Evolutionary conservation across 2,888 invertebrate genomes (phyloP), one percentile per base, ranked within the genome.

Genomic region (Drosophila infuscata): DNA sequence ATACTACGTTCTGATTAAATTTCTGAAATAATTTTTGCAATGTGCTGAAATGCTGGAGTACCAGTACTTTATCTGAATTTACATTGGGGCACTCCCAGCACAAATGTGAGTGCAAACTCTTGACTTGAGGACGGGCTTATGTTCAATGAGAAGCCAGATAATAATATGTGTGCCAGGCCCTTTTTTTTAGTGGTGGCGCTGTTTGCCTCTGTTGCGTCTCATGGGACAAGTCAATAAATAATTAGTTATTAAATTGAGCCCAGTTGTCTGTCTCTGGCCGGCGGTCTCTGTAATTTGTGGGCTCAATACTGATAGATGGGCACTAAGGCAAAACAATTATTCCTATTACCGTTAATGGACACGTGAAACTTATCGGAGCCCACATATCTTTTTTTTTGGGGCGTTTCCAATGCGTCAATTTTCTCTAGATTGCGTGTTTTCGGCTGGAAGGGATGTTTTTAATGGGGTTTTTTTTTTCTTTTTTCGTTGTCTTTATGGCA

Each of bases 161-260:
- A 51, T 35, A 15, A 15, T 25, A 8, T 25, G 20, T 7, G 41
- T 36, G 12, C 30, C 30, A 2, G 17, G 30, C 43, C 61, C 41
- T 35, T 49, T 41, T 17, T 32, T 33, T 36, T 12, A n/a, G 48
- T 12, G 48, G 30, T 29, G 29, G 25, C 51, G 35, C 2, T 60
- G 49, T 70, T 80, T 64, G 43, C 60, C 46, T 7, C 7, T 41
- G 41, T 36, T 46, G 56, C 48, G 48, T 61, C 60, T 36, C 61
- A 32, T 32, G 65, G 49, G 52, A 54, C 11, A 59, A 65, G 73
- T 71, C 60, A 77, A 83, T 81, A 81, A 74, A 68, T 76, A 74
- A 79, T 79, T 62, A 71, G 63, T 66, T 72, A 74, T 83, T 71
- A 70, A 74, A 70, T 54, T 60, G 35, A 63, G 57, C 49, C 20